A percentile compares a stretch with the other conserved stretches of the same genome.
phyloP scores from a whole-genome alignment of 2,113 vertebrate genomes.

The Plecturocebus donacophilus region DNA sequence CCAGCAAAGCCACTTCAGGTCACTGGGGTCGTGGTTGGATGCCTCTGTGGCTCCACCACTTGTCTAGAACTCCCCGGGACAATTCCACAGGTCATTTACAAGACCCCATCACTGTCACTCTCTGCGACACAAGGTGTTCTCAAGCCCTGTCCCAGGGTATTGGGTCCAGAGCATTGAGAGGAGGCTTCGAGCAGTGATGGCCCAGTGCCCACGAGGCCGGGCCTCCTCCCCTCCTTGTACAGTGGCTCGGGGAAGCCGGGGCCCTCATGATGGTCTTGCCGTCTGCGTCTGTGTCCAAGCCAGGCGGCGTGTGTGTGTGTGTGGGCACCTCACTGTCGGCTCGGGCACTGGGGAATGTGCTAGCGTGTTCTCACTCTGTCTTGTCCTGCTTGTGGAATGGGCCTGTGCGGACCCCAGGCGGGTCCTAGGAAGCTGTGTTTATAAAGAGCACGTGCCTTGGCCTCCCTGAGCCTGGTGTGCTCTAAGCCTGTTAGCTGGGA shows the following conservation, averaged over 20 bases:
- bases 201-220: not conserved
- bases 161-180: not conserved
- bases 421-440: not conserved
- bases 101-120: not conserved
- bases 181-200: not conserved
- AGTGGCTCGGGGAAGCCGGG: not conserved
- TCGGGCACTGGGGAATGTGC: not conserved
- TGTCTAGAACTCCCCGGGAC: not conserved
- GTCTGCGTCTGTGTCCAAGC: not conserved
- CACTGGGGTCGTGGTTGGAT: rapidly evolving
- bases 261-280: not conserved
- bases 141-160: not conserved
- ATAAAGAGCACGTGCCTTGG: not conserved
- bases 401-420: not conserved
- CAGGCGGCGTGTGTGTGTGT: not conserved
- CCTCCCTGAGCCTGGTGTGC: not conserved
- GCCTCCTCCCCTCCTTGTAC: not conserved
- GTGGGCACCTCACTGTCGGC: not conserved
- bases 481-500: not conserved
- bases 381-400: rapidly evolving
- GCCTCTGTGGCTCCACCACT: not conserved
- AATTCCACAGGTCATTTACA: not conserved
- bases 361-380: not conserved
- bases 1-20: not conserved
- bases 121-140: not conserved